These are phyloP conservation scores for Chironomus tepperi DNA, from an alignment of 1,140 invertebrate species.

Conservation along the genomic window DNA sequence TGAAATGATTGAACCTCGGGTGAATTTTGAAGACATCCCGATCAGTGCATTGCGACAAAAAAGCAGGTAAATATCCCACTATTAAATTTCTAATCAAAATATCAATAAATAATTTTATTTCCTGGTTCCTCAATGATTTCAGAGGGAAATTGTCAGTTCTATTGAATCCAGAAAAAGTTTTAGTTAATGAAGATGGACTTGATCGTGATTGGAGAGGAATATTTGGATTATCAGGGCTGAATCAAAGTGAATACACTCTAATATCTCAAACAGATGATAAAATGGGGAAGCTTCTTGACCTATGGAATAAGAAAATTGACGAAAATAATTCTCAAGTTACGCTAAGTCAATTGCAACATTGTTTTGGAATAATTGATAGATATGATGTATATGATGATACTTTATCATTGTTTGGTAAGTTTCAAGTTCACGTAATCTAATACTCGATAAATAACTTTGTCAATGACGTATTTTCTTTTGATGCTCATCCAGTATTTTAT, in stretches of 20 bases:
- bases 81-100: not conserved
- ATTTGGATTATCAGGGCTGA: constrained; percentile 43
- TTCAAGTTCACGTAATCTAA: too few relatives aligned
- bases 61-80: too few relatives aligned
- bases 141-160: constrained; percentile 42
- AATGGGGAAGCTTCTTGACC: constrained; percentile 43
- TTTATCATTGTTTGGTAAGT: constrained; percentile 46
- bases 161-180: constrained; percentile 51
- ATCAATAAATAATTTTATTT: not conserved
- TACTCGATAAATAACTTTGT: too few relatives aligned
- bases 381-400: constrained; percentile 57
- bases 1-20: not conserved
- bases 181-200: constrained; percentile 47
- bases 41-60: not conserved
- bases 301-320: constrained; percentile 40
- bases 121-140: not conserved
- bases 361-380: constrained; percentile 51
- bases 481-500: too few relatives aligned
- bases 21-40: not conserved
- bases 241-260: constrained; percentile 37
- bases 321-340: constrained; percentile 36
- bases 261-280: constrained; percentile 44
- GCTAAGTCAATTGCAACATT: constrained; percentile 43
- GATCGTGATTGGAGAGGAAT: constrained; percentile 61
- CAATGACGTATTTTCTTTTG: too few relatives aligned